Percentiles rank a stretch among this genome's conserved stretches.
Evolutionary conservation across 2,797 vertebrate genomes (phyloP).

Genomic region (Heterohyrax brucei): DNA sequence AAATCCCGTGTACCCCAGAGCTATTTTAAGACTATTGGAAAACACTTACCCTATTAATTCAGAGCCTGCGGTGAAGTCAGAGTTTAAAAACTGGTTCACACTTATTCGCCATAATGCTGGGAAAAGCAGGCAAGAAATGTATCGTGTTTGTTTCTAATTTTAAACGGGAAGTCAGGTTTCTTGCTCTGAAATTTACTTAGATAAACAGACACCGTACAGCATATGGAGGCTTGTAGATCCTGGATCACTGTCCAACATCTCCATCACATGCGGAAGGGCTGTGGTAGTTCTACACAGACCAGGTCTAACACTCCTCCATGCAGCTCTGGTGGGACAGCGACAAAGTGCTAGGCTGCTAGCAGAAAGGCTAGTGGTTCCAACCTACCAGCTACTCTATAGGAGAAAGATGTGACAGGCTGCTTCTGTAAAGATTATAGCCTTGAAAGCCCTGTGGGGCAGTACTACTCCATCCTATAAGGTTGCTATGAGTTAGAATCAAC

Average conservation of each 20-base stretch:
- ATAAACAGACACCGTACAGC: conserved; percentile 27
- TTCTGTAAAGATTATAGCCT: no score
- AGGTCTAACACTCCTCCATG: neutral
- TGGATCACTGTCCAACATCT: neutral
- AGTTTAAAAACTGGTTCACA: conserved; percentile 65
- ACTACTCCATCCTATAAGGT: neutral
- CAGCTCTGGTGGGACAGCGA: neutral
- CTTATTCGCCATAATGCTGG: conserved; percentile 68
- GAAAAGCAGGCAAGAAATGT: conserved; percentile 5
- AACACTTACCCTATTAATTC: conserved; percentile 74
- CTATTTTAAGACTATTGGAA: conserved; percentile 71
- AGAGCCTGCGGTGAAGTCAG: conserved; percentile 65
- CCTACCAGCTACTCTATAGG: no score
- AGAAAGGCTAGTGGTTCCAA: neutral
- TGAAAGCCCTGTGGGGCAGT: no score
- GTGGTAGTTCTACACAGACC: neutral
- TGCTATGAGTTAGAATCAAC: neutral
- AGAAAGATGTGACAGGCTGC: no score
- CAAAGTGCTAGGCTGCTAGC: neutral
- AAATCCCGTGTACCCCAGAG: conserved; percentile 29
- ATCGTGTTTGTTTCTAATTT: conserved; percentile 70
- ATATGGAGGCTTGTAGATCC: neutral
- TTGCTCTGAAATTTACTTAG: conserved; percentile 49
- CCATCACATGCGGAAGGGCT: neutral
- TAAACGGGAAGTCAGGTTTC: conserved; percentile 69